Conservation (phyloP, 1,140 invertebrate species). For the Charaxes varanes region DNA sequence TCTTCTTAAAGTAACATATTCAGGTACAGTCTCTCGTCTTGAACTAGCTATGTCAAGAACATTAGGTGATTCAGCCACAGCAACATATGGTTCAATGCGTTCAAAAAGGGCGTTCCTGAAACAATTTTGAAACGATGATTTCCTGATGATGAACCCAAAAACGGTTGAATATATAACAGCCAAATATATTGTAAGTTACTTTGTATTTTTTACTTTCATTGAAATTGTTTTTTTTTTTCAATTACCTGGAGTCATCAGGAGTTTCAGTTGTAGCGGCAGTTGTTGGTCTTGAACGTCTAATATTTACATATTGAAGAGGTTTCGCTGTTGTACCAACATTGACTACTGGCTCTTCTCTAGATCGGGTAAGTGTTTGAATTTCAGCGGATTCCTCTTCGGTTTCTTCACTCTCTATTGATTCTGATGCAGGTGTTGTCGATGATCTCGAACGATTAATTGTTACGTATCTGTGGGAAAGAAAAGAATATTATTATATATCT, state of each 20-base stretch:
- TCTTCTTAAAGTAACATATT: slow-evolving; percentile 81
- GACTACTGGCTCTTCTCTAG: slow-evolving; percentile 30
- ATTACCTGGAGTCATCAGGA: slow-evolving; percentile 50
- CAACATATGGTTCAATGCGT: slow-evolving; percentile 34
- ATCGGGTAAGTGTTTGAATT: slow-evolving; percentile 16
- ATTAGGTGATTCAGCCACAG: slow-evolving; percentile 40
- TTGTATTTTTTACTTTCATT: neutral
- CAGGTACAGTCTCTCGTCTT: slow-evolving; percentile 45
- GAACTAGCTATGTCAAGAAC: slow-evolving; percentile 38
- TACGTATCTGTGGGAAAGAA: slow-evolving; percentile 55
- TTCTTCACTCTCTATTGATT: slow-evolving; percentile 49
- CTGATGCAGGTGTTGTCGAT: slow-evolving; percentile 34
- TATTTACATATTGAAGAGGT: slow-evolving; percentile 79
- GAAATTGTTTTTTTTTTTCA: slow-evolving; percentile 1
- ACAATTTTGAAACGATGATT: too few species aligned
- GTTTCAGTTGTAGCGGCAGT: slow-evolving; percentile 48
- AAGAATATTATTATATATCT: too few species aligned
- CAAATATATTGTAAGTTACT: neutral
- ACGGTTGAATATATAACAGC: too few species aligned
- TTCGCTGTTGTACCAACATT: slow-evolving; percentile 44
- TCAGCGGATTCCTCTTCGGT: slow-evolving; percentile 36
- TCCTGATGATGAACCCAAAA: too few species aligned
- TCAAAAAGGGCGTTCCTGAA: slow-evolving; percentile 59
- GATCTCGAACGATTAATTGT: slow-evolving; percentile 73
- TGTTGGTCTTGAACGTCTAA: slow-evolving; percentile 76